Base-by-base conservation (phyloP, 2,797 vertebrate genomes). In the Anolis apletophallus region DNA sequence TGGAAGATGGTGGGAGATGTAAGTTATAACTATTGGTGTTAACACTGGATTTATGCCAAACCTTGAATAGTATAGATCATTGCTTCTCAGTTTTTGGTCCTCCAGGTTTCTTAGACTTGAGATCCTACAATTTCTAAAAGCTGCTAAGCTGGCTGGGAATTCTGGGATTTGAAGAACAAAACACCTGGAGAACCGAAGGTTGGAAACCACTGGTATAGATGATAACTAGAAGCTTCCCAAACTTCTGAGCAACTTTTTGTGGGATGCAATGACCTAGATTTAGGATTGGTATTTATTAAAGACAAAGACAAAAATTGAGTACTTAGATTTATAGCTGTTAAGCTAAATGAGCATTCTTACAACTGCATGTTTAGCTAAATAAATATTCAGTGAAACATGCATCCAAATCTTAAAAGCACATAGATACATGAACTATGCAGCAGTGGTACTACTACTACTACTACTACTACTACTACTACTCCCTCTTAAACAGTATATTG, bases 351-450 rank as follows among this genome's bases (percentile, higher is more conserved):
- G 72, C 80, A 79, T 75, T n/a, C 40, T 74, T 64, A 64, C 23
- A 64, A 64, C 61, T 29, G 23, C 61, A 59, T 21, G 19, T 59
- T 59, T 59, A 64, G 61, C 26, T 64, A 64, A 29, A 64, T 83
- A 80, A 82, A 57, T 71, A 84, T 86, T 90, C 86, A 91, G 80
- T 40, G 82, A 87, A 89, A 79, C 21, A 81, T 57, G 71, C 81
- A 79, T 80, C 36, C 54, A 80, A 16, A 86, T 36, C 6, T 86
- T 87, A 32, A 89, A 87, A 67, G 55, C 57, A 61, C 84, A 78
- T 69, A 73, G 26, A 55, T 2, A 52, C 26, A 34, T 50, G 21
- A 34, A 52, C 29, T 46, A 78, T 69, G 16, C 26, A 46, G 26
- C 64, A 81, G 40, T 29, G 5, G 9, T 16, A 59, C 1, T 0